phyloP scores from a whole-genome alignment of 1,140 invertebrate genomes.

The Hylaeus anthracinus region DNA sequence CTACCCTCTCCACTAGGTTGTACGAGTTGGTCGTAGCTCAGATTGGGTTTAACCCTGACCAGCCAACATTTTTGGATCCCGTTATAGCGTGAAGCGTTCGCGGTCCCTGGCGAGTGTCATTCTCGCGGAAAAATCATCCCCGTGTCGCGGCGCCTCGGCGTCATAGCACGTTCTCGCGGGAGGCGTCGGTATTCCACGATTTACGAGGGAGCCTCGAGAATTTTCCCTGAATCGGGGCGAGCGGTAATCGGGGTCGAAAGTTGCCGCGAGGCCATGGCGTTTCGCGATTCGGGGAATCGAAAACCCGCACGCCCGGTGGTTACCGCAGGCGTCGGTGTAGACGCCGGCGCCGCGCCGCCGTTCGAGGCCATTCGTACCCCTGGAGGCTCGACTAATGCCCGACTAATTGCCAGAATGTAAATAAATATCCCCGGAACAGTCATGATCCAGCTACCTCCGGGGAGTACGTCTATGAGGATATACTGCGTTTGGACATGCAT shows the following conservation, averaged over 20 bases:
- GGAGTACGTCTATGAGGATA: conserved; percentile 76
- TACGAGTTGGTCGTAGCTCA: too few relatives aligned
- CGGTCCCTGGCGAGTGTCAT: not conserved
- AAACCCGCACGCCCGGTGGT: not conserved
- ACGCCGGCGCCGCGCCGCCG: not conserved
- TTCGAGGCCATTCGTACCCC: conserved; percentile 46
- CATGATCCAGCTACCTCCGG: conserved; percentile 61
- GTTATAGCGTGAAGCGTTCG: not conserved
- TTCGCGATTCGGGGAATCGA: not conserved
- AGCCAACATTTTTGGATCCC: too few relatives aligned
- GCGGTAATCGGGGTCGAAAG: conserved; percentile 6
- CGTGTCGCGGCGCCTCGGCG: not conserved
- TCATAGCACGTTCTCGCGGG: conserved; percentile 3
- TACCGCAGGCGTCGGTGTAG: not conserved
- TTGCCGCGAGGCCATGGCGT: not conserved
- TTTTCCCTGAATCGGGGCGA: not conserved
- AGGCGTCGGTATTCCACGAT: conserved; percentile 2
- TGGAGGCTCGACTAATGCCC: conserved; percentile 74
- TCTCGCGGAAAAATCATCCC: not conserved
- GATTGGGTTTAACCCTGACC: too few relatives aligned
- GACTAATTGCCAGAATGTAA: conserved; percentile 80
- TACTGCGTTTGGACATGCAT: conserved; percentile 78
- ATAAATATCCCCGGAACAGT: conserved; percentile 78
- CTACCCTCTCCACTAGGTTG: too few relatives aligned
- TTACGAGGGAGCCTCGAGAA: conserved; percentile 6